Conservation (phyloP, 2,113 vertebrate genomes). For the Cephalopterus ornatus region DNA sequence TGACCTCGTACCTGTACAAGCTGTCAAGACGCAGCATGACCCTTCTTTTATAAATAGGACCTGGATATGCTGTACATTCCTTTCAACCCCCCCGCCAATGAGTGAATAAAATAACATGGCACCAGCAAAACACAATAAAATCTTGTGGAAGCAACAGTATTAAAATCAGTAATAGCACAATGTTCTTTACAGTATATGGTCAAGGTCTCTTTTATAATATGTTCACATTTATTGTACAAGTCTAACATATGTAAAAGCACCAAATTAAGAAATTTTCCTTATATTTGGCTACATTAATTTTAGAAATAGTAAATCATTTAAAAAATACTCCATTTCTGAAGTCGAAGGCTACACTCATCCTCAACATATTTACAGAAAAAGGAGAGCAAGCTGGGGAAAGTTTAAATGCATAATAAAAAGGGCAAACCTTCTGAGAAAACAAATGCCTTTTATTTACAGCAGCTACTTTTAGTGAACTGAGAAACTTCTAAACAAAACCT, state of each 20-base stretch:
- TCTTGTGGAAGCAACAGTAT: not conserved
- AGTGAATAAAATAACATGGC: not conserved
- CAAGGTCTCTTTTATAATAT: not conserved
- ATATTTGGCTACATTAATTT: not conserved
- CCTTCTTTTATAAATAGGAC: constrained; percentile 16
- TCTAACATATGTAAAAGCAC: not conserved
- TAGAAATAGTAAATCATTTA: not conserved
- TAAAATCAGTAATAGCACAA: not conserved
- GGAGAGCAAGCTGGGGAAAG: not conserved
- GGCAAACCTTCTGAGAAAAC: not conserved
- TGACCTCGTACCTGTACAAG: constrained; percentile 1
- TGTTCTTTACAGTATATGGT: not conserved
- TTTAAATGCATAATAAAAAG: not conserved
- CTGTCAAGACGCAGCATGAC: not conserved
- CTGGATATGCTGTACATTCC: not conserved
- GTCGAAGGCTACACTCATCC: not conserved
- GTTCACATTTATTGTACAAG: not conserved
- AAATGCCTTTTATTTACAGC: not conserved
- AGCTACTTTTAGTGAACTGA: not conserved
- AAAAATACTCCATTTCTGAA: not conserved
- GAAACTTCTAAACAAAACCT: not conserved
- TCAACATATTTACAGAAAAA: not conserved
- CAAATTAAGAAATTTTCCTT: not conserved
- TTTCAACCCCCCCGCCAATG: fast-evolving
- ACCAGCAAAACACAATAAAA: constrained; percentile 3